Conservation (phyloP, 2,113 vertebrate species). For the Ceyx melanurus region DNA sequence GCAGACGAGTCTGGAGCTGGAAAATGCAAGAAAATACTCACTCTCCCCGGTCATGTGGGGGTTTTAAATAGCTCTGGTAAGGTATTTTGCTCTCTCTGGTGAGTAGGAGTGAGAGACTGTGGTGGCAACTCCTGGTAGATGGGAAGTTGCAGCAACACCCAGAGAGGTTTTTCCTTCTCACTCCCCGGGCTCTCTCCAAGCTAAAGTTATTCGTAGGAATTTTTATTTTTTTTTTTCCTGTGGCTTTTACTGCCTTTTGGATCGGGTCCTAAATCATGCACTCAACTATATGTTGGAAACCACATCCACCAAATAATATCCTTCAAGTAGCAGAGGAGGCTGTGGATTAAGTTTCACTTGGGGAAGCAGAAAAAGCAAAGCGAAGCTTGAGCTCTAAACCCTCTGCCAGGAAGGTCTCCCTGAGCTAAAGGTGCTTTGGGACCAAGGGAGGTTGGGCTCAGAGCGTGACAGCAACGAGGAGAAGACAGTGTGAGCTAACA, state of each 20-base stretch:
- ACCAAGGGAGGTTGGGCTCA: neutral
- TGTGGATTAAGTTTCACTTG: neutral
- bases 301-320: neutral
- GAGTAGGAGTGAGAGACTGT: neutral
- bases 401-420: neutral
- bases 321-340: neutral
- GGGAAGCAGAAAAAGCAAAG: neutral
- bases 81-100: neutral
- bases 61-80: neutral
- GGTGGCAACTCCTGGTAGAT: neutral
- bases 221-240: neutral
- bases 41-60: neutral
- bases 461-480: neutral
- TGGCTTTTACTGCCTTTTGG: neutral
- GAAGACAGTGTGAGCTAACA: neutral
- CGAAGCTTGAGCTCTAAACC: neutral
- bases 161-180: neutral
- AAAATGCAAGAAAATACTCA: neutral
- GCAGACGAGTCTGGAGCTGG: neutral
- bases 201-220: neutral
- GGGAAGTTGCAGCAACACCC: neutral
- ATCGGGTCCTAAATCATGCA: neutral
- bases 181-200: accelerated
- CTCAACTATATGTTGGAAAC: neutral
- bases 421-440: neutral